Conservation (phyloP, 2,797 vertebrate species). For the Adelosebastes latens region DNA sequence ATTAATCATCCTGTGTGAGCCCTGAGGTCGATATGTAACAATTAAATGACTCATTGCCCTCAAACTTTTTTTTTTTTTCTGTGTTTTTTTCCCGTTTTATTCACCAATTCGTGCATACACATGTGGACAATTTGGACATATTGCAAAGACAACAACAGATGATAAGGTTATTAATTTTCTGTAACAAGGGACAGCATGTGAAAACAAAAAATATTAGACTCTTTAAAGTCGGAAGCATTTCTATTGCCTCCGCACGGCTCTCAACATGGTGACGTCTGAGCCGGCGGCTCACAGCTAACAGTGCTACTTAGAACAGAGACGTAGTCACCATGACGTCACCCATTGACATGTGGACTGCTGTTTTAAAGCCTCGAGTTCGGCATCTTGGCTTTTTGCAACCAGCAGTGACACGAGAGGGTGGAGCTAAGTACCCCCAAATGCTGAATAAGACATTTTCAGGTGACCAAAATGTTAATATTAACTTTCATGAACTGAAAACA, state of each 20-base stretch:
- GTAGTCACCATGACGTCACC: rapidly evolving
- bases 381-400: too few relatives aligned
- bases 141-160: neutral
- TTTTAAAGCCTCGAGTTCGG: too few relatives aligned
- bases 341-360: too few relatives aligned
- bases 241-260: too few relatives aligned
- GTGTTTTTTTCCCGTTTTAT: rapidly evolving
- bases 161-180: neutral
- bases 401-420: too few relatives aligned
- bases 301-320: too few relatives aligned
- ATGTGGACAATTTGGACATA: neutral
- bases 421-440: rapidly evolving
- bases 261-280: too few relatives aligned
- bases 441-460: too few relatives aligned
- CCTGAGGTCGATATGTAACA: conserved; percentile 15
- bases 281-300: too few relatives aligned
- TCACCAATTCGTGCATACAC: neutral
- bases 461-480: too few relatives aligned
- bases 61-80: neutral
- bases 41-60: conserved; percentile 19
- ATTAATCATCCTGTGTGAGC: neutral
- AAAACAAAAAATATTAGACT: neutral
- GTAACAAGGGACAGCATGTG: neutral
- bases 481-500: too few relatives aligned
- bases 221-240: neutral